Conservation (phyloP, 2,113 vertebrate species). For the Cichladusa arquata region DNA sequence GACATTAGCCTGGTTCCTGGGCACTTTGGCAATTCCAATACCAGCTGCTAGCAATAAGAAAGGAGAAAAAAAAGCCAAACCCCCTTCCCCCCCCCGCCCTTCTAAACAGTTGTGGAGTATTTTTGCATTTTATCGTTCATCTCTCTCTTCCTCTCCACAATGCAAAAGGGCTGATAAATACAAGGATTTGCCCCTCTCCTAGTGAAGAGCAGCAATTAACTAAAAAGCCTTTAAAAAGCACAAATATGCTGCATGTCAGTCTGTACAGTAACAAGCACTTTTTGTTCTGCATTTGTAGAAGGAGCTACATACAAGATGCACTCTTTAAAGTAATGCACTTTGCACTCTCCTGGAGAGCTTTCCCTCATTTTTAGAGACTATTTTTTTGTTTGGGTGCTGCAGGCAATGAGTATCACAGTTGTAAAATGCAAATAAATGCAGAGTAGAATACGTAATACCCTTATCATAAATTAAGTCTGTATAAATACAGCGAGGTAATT, state of each 20-base stretch:
- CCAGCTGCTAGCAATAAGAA: slow-evolving; percentile 34
- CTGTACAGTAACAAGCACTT: slow-evolving; percentile 38
- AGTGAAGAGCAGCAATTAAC: background rate
- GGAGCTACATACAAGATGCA: background rate
- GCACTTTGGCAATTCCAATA: background rate
- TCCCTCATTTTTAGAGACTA: slow-evolving; percentile 1
- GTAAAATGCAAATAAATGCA: slow-evolving; percentile 10
- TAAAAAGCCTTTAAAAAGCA: slow-evolving; percentile 20
- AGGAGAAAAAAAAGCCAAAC: background rate
- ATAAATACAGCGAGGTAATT: background rate
- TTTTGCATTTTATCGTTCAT: background rate
- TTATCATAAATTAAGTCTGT: background rate
- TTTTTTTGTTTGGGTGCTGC: background rate
- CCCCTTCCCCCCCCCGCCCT: rapidly evolving
- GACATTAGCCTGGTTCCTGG: background rate
- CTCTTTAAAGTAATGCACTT: slow-evolving; percentile 75
- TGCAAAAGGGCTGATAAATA: slow-evolving; percentile 10
- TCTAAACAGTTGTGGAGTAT: background rate
- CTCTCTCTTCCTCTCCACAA: background rate
- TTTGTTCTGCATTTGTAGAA: background rate
- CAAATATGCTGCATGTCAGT: slow-evolving; percentile 21
- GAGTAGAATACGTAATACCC: background rate
- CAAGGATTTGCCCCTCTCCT: background rate
- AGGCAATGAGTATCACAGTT: background rate
- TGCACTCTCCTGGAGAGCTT: slow-evolving; percentile 47